phyloP scores from a whole-genome alignment of 2,888 invertebrate genomes.

The Axea sp. region DNA sequence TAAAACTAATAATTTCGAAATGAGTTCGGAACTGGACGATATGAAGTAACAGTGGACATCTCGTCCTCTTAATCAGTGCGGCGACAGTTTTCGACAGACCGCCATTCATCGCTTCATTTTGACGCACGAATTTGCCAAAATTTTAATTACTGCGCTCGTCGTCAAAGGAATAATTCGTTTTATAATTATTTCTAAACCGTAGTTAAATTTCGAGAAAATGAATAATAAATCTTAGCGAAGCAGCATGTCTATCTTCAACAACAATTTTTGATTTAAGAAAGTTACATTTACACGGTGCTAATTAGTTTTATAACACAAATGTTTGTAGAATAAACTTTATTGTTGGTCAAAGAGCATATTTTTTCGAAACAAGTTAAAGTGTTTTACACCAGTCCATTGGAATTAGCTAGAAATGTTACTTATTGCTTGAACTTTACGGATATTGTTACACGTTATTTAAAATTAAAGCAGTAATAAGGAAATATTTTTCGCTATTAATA shows the following conservation, averaged over 20 bases:
- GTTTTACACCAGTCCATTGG: constrained; percentile 1
- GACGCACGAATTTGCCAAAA: constrained; percentile 59
- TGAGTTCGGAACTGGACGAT: constrained; percentile 3
- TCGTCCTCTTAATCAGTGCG: constrained; percentile 21
- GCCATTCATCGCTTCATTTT: constrained; percentile 30
- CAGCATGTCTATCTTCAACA: constrained; percentile 9
- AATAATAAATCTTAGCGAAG: not conserved
- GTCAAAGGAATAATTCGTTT: constrained; percentile 40
- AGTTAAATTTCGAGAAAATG: constrained; percentile 5
- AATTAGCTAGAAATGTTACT: constrained; percentile 22
- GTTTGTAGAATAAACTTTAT: constrained; percentile 9
- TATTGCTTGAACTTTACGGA: constrained; percentile 2
- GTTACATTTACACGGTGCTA: not conserved
- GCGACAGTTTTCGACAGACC: constrained; percentile 12
- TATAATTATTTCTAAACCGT: too few relatives aligned
- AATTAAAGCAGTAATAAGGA: constrained; percentile 14
- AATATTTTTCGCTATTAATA: too few relatives aligned
- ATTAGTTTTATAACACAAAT: constrained; percentile 7
- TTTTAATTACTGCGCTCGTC: constrained; percentile 71
- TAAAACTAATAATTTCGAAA: constrained; percentile 16
- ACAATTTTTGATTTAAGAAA: not conserved
- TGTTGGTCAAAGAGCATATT: constrained; percentile 2
- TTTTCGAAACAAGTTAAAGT: not conserved
- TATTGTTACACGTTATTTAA: constrained; percentile 14
- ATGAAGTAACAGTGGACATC: too few relatives aligned